phyloP scores from a whole-genome alignment of 2,113 vertebrate genomes.

The Uria lomvia region DNA sequence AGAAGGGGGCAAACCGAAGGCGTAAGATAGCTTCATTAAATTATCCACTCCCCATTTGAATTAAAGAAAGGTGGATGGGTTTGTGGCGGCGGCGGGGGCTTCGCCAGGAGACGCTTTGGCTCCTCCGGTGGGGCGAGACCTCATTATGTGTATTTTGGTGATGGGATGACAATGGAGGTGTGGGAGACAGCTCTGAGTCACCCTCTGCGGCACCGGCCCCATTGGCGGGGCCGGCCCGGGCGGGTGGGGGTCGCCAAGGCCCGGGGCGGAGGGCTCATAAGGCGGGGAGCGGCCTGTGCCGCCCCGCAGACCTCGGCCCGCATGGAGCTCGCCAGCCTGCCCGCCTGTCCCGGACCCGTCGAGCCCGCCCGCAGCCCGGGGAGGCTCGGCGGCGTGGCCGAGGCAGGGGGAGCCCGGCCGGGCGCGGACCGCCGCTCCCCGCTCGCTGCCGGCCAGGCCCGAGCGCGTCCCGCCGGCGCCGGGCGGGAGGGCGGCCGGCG shows the following conservation, averaged over 20 bases:
- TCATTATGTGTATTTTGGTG: slow-evolving; percentile 55
- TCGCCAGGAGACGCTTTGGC: slow-evolving; percentile 26
- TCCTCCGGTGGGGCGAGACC: slow-evolving; percentile 1
- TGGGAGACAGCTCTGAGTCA: slow-evolving; percentile 52
- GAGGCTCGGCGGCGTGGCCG: too few relatives aligned
- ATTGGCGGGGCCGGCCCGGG: neutral
- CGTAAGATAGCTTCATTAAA: neutral
- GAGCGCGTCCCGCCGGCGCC: neutral
- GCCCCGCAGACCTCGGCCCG: neutral
- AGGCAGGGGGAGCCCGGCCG: neutral
- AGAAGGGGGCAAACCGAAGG: neutral
- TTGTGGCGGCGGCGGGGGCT: neutral
- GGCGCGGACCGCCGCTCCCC: neutral
- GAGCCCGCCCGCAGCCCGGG: neutral
- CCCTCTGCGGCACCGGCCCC: neutral
- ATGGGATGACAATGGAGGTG: slow-evolving; percentile 62
- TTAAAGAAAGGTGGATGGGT: neutral
- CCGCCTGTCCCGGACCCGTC: neutral
- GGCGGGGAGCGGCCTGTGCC: neutral
- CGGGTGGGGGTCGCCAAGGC: slow-evolving; percentile 3
- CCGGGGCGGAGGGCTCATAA: slow-evolving; percentile 5
- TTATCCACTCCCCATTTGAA: neutral
- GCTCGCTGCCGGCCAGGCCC: neutral
- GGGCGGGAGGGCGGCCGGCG: slow-evolving; percentile 28
- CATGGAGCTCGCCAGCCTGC: slow-evolving; percentile 1